A percentile compares a stretch with the other conserved stretches of the same genome.
Evolutionary conservation across 2,888 invertebrate genomes (phyloP).

Genomic region (Nomada hirtipes): DNA sequence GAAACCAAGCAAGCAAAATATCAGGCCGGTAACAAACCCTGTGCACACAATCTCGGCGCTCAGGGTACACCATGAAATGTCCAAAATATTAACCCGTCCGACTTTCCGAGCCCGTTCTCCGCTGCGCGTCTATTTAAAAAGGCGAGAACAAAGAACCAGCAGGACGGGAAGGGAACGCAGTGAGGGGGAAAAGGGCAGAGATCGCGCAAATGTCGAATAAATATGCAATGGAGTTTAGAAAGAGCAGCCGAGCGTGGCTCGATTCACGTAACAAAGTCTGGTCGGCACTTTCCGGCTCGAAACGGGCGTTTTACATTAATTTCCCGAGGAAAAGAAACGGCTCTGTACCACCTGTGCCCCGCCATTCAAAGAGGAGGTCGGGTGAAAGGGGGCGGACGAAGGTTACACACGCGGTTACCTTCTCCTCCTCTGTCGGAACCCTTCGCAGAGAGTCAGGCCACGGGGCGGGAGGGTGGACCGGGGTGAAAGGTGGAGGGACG

Average conservation of each 20-base stretch:
- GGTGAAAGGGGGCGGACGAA: constrained; percentile 62
- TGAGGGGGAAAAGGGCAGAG: constrained; percentile 20
- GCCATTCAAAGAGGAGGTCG: constrained; percentile 20
- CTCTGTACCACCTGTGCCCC: constrained; percentile 48
- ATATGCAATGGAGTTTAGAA: constrained; percentile 64
- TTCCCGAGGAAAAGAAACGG: constrained; percentile 57
- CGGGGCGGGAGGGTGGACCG: constrained; percentile 10
- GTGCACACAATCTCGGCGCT: too few relatives aligned
- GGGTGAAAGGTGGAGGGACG: constrained; percentile 46
- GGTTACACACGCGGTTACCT: constrained; percentile 83
- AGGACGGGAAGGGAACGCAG: too few relatives aligned
- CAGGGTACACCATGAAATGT: too few relatives aligned
- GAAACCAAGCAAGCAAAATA: too few relatives aligned
- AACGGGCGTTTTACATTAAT: constrained; percentile 69
- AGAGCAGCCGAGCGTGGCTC: constrained; percentile 40
- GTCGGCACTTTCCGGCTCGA: constrained; percentile 28
- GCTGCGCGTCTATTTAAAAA: constrained; percentile 24
- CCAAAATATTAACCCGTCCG: too few relatives aligned
- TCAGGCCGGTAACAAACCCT: too few relatives aligned
- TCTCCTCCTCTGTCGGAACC: constrained; percentile 57
- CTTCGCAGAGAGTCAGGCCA: constrained; percentile 35
- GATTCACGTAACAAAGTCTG: constrained; percentile 35
- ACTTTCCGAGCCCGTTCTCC: neutral
- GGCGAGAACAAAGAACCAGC: constrained; percentile 22
- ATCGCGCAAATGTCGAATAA: constrained; percentile 69